Percentiles rank a stretch among this genome's conserved stretches.
phyloP scores from a whole-genome alignment of 2,888 invertebrate species.

The Chalcis sispes region DNA sequence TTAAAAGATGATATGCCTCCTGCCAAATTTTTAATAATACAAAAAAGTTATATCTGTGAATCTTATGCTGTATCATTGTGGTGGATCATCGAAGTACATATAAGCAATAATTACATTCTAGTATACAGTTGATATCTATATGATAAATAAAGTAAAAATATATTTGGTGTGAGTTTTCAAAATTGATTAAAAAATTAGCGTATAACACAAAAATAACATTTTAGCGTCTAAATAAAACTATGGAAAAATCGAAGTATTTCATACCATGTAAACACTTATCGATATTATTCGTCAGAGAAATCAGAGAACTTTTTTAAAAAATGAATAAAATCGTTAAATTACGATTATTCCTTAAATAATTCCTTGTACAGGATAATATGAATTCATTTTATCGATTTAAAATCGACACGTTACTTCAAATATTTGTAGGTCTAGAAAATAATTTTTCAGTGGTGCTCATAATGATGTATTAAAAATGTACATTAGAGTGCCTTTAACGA shows the following conservation, averaged over 20 bases:
- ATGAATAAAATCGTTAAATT: conserved; percentile 24
- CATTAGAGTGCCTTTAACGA: conserved; percentile 53
- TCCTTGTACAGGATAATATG: conserved; percentile 52
- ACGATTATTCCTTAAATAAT: conserved; percentile 40
- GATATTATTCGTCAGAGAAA: conserved; percentile 14
- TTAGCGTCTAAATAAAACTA: conserved; percentile 27
- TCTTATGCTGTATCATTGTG: conserved; percentile 34
- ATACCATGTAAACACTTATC: conserved; percentile 20
- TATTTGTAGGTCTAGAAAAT: conserved; percentile 41
- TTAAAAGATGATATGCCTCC: conserved; percentile 41
- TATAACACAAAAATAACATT: conserved; percentile 36
- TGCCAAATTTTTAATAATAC: conserved; percentile 51
- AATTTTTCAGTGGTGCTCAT: conserved; percentile 52
- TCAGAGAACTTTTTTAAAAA: conserved; percentile 35
- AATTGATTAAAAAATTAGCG: conserved; percentile 37
- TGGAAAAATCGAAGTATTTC: conserved; percentile 17
- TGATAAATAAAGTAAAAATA: conserved; percentile 45
- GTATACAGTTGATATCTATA: conserved; percentile 47
- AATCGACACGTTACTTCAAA: conserved; percentile 50
- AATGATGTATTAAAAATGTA: conserved; percentile 41
- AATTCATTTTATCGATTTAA: conserved; percentile 48
- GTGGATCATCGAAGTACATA: conserved; percentile 50
- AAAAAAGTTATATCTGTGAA: conserved; percentile 45
- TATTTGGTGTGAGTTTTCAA: conserved; percentile 53
- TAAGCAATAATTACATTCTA: conserved; percentile 55